Evolutionary conservation across 2,113 vertebrate species (phyloP).

Genomic region (Lycocorax pyrrhopterus): DNA sequence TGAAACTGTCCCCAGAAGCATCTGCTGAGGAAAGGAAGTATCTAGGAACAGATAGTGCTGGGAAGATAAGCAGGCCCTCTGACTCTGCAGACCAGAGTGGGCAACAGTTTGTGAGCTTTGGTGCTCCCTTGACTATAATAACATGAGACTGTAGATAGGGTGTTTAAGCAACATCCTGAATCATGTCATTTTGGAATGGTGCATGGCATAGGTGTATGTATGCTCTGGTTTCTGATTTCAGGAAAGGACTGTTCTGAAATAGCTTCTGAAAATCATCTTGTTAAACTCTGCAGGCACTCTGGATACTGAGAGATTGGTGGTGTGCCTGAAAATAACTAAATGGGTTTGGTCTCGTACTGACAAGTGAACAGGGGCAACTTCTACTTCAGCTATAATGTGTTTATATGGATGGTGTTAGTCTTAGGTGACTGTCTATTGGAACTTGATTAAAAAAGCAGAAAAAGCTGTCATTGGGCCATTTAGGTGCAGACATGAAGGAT

Average conservation of each 20-base stretch:
- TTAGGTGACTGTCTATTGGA: not conserved
- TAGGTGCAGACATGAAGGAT: not conserved
- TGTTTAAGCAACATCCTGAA: not conserved
- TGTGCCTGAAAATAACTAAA: not conserved
- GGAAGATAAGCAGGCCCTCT: not conserved
- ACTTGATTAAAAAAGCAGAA: not conserved
- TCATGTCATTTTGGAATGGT: not conserved
- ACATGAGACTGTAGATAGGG: not conserved
- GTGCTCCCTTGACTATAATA: not conserved
- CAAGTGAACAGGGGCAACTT: not conserved
- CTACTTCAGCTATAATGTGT: not conserved
- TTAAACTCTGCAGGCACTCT: not conserved
- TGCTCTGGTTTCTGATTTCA: not conserved
- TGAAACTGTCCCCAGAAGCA: not conserved
- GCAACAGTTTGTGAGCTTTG: not conserved
- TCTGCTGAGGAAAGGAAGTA: not conserved
- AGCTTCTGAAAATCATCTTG: not conserved
- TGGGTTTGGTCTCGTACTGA: not conserved
- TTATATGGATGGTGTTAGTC: not conserved
- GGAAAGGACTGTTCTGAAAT: not conserved
- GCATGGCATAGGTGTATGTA: not conserved
- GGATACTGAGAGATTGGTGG: not conserved
- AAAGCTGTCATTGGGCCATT: not conserved
- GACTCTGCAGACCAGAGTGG: not conserved
- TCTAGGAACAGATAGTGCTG: not conserved